Evolutionary conservation across 2,797 vertebrate genomes (phyloP).

Genomic region (Eupleurogrammus muticus): DNA sequence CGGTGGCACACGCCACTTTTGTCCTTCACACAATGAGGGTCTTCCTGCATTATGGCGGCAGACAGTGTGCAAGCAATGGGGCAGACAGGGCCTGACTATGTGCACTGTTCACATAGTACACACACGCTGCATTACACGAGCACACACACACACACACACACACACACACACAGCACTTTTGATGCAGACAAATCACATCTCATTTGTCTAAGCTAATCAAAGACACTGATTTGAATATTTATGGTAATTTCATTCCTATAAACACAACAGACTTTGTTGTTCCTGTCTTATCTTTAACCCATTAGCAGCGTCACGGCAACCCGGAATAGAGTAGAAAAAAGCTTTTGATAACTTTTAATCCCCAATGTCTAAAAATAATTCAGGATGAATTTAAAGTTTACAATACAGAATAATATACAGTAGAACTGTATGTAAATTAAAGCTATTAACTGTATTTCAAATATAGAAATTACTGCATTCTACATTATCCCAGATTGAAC

Average conservation of each 20-base stretch:
- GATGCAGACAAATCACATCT: constrained; percentile 34
- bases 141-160: constrained; percentile 17
- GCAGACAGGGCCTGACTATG: constrained; percentile 44
- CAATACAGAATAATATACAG: too few relatives aligned
- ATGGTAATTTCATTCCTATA: constrained; percentile 4
- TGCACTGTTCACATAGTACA: constrained; percentile 27
- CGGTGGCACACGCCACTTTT: constrained; percentile 76
- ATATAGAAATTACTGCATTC: too few relatives aligned
- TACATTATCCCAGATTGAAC: too few relatives aligned
- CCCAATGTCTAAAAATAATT: too few relatives aligned
- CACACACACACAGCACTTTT: constrained; percentile 13
- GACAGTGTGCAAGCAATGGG: constrained; percentile 65
- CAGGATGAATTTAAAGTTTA: too few relatives aligned
- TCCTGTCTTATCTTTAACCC: background rate
- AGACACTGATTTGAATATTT: constrained; percentile 15
- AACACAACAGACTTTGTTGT: background rate
- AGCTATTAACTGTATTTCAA: too few relatives aligned
- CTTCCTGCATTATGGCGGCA: constrained; percentile 68
- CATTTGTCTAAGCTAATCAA: constrained; percentile 28
- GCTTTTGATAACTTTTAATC: too few relatives aligned
- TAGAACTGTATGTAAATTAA: too few relatives aligned
- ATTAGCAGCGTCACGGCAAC: too few relatives aligned
- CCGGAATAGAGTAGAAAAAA: too few relatives aligned
- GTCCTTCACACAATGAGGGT: constrained; percentile 80
- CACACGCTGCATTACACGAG: constrained; percentile 8